A percentile compares a stretch with the other conserved stretches of the same genome.
Evolutionary conservation across 37 sponge, comb jelly and placozoan species (phyloP).

Genomic region (Theonella swinhoei): DNA sequence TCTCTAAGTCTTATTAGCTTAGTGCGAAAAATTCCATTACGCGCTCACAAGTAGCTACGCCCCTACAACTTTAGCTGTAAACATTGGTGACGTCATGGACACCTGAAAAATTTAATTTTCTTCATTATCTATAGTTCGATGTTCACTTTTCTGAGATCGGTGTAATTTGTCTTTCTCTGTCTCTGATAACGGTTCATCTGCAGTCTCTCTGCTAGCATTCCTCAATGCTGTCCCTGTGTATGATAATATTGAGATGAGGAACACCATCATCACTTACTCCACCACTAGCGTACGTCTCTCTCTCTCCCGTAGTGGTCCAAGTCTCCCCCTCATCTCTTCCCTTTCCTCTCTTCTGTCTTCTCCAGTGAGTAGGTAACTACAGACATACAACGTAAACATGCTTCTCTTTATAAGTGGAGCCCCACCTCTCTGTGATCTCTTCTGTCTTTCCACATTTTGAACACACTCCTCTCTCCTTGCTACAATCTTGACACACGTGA

Average conservation of each 20-base stretch:
- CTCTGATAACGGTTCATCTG: too few species aligned
- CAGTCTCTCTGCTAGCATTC: too few species aligned
- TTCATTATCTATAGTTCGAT: too few species aligned
- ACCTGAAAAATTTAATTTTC: too few species aligned
- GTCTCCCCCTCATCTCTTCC: conserved; percentile 25
- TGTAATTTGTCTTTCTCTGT: too few species aligned
- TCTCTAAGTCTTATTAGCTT: neutral
- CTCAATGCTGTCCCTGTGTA: too few species aligned
- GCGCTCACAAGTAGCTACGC: too few species aligned
- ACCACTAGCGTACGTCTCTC: conserved; percentile 47
- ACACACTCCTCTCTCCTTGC: conserved; percentile 35
- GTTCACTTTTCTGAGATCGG: too few species aligned
- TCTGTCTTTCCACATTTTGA: conserved; percentile 67
- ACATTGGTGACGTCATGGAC: neutral
- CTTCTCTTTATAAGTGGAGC: too few species aligned
- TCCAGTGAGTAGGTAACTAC: conserved; percentile 31
- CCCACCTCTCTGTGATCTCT: conserved; percentile 60
- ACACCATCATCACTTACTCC: too few species aligned
- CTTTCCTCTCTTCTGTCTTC: conserved; percentile 38
- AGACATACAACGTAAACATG: neutral
- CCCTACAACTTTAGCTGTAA: neutral
- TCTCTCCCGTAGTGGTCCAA: conserved; percentile 46
- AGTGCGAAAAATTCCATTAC: neutral
- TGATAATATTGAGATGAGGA: too few species aligned
- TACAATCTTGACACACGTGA: conserved; percentile 59